phyloP scores from a whole-genome alignment of 2,797 vertebrate species.

The Oreonectes daqikongensis region DNA sequence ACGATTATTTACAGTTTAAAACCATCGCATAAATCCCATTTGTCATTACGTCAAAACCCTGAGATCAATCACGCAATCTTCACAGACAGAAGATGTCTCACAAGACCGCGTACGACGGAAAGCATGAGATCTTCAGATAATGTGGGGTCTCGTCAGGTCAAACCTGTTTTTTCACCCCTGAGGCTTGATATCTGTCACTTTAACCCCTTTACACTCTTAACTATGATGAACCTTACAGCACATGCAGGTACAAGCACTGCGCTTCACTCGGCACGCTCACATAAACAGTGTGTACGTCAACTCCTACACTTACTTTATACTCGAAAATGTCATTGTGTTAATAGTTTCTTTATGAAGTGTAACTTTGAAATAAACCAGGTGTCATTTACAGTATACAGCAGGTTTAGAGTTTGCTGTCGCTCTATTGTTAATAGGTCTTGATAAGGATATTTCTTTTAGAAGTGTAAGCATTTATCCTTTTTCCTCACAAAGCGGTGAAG shows the following conservation, averaged over 20 bases:
- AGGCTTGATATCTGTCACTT: constrained; percentile 67
- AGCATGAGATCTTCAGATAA: constrained; percentile 48
- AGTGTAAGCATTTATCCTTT: no score
- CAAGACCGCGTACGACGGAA: constrained; percentile 59
- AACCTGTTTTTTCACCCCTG: constrained; percentile 63
- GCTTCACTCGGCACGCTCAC: constrained; percentile 41
- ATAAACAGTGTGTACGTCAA: background rate
- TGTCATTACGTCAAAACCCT: constrained; percentile 4
- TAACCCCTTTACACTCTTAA: constrained; percentile 67
- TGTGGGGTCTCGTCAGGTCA: constrained; percentile 67
- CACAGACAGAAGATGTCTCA: constrained; percentile 58
- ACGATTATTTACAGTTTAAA: constrained; percentile 30
- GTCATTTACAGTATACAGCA: no score
- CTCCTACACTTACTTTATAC: background rate
- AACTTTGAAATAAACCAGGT: no score
- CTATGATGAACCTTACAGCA: constrained; percentile 70
- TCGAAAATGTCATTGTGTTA: background rate
- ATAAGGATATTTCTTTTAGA: no score
- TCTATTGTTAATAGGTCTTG: no score
- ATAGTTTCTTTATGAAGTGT: background rate
- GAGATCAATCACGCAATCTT: constrained; percentile 49
- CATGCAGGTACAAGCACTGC: constrained; percentile 53
- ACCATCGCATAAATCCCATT: constrained; percentile 30
- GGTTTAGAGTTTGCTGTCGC: no score
- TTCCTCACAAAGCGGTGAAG: no score